A percentile compares a stretch with the other conserved stretches of the same genome.
phyloP scores from a whole-genome alignment of 2,888 invertebrate species.

The Nephrotoma flavescens region DNA sequence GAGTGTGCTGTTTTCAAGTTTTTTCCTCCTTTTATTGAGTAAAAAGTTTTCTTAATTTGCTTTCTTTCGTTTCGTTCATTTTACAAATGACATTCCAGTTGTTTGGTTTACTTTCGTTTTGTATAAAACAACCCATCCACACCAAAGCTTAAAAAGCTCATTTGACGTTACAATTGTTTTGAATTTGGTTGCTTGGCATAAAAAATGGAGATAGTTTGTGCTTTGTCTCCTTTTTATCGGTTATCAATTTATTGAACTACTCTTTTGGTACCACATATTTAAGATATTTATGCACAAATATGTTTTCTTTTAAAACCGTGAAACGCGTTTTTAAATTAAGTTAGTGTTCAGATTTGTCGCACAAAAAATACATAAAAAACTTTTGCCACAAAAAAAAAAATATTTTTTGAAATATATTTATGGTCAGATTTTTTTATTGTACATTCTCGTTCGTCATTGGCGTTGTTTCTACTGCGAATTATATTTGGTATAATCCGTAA shows the following conservation, averaged over 20 bases:
- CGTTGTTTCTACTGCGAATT: too few relatives aligned
- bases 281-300: neutral
- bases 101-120: neutral
- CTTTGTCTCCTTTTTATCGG: neutral
- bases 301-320: neutral
- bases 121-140: neutral
- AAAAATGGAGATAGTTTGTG: neutral
- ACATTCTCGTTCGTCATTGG: too few relatives aligned
- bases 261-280: neutral
- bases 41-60: neutral
- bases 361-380: too few relatives aligned
- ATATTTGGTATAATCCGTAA: too few relatives aligned
- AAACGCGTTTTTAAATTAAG: neutral
- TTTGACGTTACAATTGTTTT: neutral
- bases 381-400: too few relatives aligned
- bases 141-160: neutral
- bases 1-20: neutral
- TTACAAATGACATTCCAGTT: neutral
- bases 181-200: neutral
- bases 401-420: too few relatives aligned
- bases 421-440: too few relatives aligned
- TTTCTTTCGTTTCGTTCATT: neutral
- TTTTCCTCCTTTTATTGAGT: neutral
- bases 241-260: neutral
- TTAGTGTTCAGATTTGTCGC: too few relatives aligned